Evolutionary conservation across 2,113 vertebrate genomes (phyloP), one percentile per base, ranked within the genome.

Genomic region (Halcyon malimbica): DNA sequence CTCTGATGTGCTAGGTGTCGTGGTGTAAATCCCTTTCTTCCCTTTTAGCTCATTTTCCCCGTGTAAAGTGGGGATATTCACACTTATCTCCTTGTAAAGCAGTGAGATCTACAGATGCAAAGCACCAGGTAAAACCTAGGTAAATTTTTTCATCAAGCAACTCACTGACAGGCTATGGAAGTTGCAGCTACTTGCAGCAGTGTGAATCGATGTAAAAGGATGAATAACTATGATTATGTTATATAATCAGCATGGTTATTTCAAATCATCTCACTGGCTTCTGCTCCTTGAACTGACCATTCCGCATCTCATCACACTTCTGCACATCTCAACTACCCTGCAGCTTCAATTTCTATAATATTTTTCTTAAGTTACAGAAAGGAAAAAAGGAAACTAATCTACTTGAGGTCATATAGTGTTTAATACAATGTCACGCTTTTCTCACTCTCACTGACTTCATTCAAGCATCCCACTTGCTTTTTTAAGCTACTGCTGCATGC

Each of bases 401-500:
- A 44, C 64, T 78, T 57, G 77, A 90, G 87, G 74, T 67, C 42
- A 80, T 35, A 84, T 1, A 91, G 54, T 42, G 35, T 54, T 83
- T 71, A 82, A 88, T 73, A 95, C 54, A 70, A 68, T 73, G 89
- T 84, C 82, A 91, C 57, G 46, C 71, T 82, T 85, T 90, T 62
- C 89, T 91, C 23, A 28, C 83, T 87, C 65, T 73, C 87, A 68
- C 31, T 80, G 89, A 89, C 94, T 83, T 79, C 93, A 95, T 70
- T 96, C 92, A 65, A 68, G 88, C 86, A 84, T 92, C 39, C 65
- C 39, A 75, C 75, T 90, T 89, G 90, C 73, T 95, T 82, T 95
- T 90, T 62, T 90, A 82, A 93, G 93, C 84, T 75, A 63, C 77
- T 89, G 29, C 77, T 93, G 95, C 92, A 96, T 95, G 94, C 82